Conservation (phyloP, 2,888 invertebrate species). For the Lasioglossum lativentre region DNA sequence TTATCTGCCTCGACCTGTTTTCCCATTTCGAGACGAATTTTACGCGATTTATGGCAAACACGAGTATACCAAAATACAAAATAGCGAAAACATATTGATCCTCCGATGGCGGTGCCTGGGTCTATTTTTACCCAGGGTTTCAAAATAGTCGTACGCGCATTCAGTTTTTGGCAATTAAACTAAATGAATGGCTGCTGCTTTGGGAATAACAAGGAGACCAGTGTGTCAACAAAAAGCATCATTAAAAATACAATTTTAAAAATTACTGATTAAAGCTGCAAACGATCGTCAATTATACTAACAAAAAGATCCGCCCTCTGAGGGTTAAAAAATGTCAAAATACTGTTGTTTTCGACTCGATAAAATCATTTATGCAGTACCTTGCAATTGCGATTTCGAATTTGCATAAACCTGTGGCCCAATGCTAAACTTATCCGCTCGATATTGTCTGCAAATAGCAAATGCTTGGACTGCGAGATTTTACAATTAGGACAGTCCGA, state of each 20-base stretch:
- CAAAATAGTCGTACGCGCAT: neutral
- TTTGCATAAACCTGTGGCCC: neutral
- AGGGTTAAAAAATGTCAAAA: too few species aligned
- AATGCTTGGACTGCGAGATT: neutral
- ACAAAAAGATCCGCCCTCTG: neutral
- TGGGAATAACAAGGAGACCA: neutral
- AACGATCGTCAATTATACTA: neutral
- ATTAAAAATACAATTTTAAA: neutral
- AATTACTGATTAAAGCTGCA: neutral
- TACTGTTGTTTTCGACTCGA: neutral
- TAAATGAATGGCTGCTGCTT: neutral
- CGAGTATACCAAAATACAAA: neutral
- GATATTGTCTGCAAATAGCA: neutral
- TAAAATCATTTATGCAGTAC: too few species aligned
- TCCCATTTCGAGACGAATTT: neutral
- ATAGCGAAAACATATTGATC: neutral
- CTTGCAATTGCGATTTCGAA: neutral
- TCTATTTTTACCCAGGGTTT: neutral
- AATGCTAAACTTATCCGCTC: slow-evolving; percentile 1
- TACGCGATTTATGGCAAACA: neutral
- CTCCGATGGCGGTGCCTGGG: neutral
- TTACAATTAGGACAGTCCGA: slow-evolving; percentile 3
- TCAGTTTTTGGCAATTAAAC: slow-evolving; percentile 6
- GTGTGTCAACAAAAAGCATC: neutral
- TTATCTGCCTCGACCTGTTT: neutral